These are phyloP conservation scores for Setophaga coronata DNA, from an alignment of 2,113 vertebrate species.

Conservation along the genomic window DNA sequence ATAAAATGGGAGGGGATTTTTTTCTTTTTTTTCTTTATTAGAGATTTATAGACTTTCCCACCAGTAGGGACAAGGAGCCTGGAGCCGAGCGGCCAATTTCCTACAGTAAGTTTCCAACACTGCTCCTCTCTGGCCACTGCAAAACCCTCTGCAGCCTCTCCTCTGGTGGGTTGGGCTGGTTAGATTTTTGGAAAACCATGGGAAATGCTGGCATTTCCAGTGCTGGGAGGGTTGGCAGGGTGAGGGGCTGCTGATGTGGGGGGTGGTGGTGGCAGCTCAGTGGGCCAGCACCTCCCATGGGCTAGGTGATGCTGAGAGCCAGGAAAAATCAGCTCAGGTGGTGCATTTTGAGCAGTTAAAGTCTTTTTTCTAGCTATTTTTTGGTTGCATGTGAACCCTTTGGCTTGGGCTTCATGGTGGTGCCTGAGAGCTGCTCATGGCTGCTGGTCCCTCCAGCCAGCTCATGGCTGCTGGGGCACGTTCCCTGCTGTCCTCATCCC, in stretches of 20 bases:
- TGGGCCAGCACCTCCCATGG: neutral
- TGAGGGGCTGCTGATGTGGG: neutral
- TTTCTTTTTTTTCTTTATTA: neutral
- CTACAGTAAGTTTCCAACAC: conserved; percentile 27
- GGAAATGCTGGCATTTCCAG: neutral
- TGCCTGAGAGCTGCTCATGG: fast-evolving
- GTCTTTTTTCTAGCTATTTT: neutral
- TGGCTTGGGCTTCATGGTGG: neutral
- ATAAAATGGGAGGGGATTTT: conserved; percentile 45
- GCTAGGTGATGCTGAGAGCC: neutral
- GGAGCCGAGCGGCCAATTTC: neutral
- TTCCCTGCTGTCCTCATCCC: neutral
- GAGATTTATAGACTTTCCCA: conserved; percentile 50
- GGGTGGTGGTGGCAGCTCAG: no score
- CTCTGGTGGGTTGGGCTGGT: neutral
- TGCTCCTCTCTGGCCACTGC: neutral
- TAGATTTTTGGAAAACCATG: neutral
- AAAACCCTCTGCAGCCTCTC: neutral
- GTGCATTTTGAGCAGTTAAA: neutral
- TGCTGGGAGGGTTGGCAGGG: neutral
- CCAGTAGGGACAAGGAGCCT: conserved; percentile 29
- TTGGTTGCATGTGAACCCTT: fast-evolving
- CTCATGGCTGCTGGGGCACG: fast-evolving
- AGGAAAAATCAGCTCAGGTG: neutral
- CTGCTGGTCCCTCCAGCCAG: neutral